Evolutionary conservation across 2,888 invertebrate species (phyloP).

Genomic region (Mellilla xanthometata): DNA sequence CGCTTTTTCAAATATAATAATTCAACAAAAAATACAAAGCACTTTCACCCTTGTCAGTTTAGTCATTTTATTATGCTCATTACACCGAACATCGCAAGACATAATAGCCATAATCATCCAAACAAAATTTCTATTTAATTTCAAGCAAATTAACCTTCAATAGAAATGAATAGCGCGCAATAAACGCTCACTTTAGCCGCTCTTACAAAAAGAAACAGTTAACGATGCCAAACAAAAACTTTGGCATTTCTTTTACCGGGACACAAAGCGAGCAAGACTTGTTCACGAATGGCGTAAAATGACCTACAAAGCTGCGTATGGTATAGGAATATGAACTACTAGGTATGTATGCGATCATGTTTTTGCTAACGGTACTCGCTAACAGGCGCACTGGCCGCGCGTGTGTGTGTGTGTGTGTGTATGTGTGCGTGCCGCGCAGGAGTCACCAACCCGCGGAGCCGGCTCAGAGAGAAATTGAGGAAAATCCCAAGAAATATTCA

Average conservation of each 20-base stretch:
- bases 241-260: slow-evolving; percentile 21
- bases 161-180: slow-evolving; percentile 3
- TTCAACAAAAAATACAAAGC: no score
- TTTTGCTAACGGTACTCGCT: slow-evolving; percentile 71
- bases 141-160: background rate
- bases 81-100: background rate
- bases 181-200: slow-evolving; percentile 5
- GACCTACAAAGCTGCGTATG: slow-evolving; percentile 44
- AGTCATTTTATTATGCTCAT: no score
- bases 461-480: slow-evolving; percentile 15
- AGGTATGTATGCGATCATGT: slow-evolving; percentile 12
- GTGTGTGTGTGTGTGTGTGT: slow-evolving; percentile 35
- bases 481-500: slow-evolving; percentile 13
- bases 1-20: no score
- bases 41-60: no score
- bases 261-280: slow-evolving; percentile 26
- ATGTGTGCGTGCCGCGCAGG: slow-evolving; percentile 45
- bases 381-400: slow-evolving; percentile 48
- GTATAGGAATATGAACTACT: no score
- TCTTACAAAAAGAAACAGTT: slow-evolving; percentile 6
- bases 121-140: slow-evolving; percentile 8
- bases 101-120: slow-evolving; percentile 1
- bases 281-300: slow-evolving; percentile 22
- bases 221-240: slow-evolving; percentile 11
- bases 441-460: slow-evolving; percentile 44